Percentiles rank a stretch among this genome's conserved stretches.
Evolutionary conservation across 2,797 vertebrate genomes (phyloP).

Genomic region (Benthosema pterotum): DNA sequence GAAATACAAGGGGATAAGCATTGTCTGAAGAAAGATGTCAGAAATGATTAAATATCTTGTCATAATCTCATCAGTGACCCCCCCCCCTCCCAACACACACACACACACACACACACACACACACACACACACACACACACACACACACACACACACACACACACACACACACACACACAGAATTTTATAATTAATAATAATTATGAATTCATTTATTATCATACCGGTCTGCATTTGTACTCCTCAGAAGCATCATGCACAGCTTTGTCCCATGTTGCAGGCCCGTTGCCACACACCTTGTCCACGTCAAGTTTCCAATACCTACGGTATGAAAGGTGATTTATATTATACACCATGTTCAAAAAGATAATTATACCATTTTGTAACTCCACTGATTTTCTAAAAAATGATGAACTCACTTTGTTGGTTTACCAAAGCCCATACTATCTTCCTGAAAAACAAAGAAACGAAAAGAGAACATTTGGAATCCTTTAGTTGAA

Average conservation of each 20-base stretch:
- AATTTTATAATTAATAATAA: too few species aligned
- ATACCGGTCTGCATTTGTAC: conserved; percentile 94
- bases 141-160: too few species aligned
- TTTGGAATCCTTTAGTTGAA: too few species aligned
- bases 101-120: too few species aligned
- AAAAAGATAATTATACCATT: background rate
- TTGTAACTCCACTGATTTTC: background rate
- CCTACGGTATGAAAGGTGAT: conserved; percentile 66
- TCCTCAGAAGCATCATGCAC: conserved; percentile 94
- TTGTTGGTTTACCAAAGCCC: conserved; percentile 96
- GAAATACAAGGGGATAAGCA: background rate
- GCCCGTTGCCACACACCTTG: conserved; percentile 83
- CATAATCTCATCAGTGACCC: too few species aligned
- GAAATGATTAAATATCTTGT: too few species aligned
- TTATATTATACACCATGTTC: background rate
- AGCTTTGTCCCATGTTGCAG: conserved; percentile 90
- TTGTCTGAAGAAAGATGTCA: background rate
- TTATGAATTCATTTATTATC: background rate
- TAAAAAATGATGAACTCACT: conserved; percentile 81
- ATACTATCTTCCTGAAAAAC: conserved; percentile 92
- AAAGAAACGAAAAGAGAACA: too few species aligned
- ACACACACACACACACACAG: too few species aligned
- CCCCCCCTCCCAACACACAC: too few species aligned
- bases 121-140: too few species aligned
- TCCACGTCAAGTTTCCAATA: conserved; percentile 93